phyloP scores from a whole-genome alignment of 2,113 vertebrate genomes.

The Perca fluviatilis region DNA sequence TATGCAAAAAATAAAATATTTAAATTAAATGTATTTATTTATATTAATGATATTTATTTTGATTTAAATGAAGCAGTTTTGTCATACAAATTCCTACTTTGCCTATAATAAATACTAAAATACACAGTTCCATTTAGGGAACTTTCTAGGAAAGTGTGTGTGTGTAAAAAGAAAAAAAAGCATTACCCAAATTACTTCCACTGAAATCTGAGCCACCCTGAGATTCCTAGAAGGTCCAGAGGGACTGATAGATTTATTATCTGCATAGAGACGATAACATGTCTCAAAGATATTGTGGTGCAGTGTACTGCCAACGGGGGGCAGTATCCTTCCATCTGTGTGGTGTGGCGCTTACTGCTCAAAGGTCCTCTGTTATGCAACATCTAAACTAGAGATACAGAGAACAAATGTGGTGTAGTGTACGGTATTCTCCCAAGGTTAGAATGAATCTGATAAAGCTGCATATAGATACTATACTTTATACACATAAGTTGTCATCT shows the following conservation, averaged over 20 bases:
- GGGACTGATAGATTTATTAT: neutral
- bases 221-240: neutral
- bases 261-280: neutral
- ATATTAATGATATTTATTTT: neutral
- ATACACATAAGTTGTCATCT: neutral
- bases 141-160: too few relatives aligned
- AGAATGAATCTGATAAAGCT: slow-evolving; percentile 26
- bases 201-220: neutral
- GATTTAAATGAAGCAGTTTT: neutral
- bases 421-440: slow-evolving; percentile 40
- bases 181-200: neutral
- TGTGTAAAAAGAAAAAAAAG: too few relatives aligned
- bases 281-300: neutral
- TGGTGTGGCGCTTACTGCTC: neutral
- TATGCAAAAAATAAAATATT: too few relatives aligned
- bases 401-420: slow-evolving; percentile 1
- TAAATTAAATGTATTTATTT: neutral
- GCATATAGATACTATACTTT: neutral
- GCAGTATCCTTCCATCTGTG: slow-evolving; percentile 50
- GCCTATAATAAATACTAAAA: too few relatives aligned
- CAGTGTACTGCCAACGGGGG: slow-evolving; percentile 54
- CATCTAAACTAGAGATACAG: slow-evolving; percentile 20
- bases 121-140: too few relatives aligned
- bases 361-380: slow-evolving; percentile 51
- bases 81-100: neutral